These are phyloP conservation scores for Sclerurus mexicanus DNA, from an alignment of 2,113 vertebrate genomes.

Conservation along the genomic window DNA sequence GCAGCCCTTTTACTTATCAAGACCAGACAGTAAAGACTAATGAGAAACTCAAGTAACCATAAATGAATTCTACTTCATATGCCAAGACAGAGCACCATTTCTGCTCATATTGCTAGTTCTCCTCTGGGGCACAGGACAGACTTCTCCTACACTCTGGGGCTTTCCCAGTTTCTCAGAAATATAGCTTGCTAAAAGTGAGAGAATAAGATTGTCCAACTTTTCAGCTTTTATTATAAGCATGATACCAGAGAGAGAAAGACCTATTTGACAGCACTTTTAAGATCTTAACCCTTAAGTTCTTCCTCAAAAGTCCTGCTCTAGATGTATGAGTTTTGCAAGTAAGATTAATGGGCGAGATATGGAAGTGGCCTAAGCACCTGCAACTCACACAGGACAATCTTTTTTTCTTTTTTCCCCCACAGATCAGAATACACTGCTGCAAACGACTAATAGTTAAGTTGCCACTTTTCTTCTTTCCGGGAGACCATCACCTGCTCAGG, in stretches of 20 bases:
- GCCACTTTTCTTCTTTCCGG: not conserved
- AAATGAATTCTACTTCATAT: conserved; percentile 18
- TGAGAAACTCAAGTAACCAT: not conserved
- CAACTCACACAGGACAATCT: not conserved
- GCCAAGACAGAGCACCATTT: not conserved
- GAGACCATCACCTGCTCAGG: not conserved
- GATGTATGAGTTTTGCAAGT: not conserved
- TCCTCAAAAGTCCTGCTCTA: not conserved
- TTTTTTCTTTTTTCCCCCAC: not conserved
- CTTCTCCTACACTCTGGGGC: not conserved
- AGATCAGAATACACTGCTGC: not conserved
- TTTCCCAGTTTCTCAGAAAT: not conserved
- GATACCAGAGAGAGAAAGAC: not conserved
- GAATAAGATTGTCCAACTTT: not conserved
- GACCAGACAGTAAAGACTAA: conserved; percentile 16
- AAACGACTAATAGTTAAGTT: not conserved
- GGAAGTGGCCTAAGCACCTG: not conserved
- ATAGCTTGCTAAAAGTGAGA: not conserved
- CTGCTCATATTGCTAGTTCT: not conserved
- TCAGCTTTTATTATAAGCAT: not conserved
- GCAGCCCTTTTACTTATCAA: not conserved
- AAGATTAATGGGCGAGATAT: not conserved
- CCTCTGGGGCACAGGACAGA: not conserved
- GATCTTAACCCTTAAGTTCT: not conserved
- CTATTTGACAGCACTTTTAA: not conserved